Evolutionary conservation across 2,113 vertebrate species (phyloP).

Genomic region (Neotoma lepida): DNA sequence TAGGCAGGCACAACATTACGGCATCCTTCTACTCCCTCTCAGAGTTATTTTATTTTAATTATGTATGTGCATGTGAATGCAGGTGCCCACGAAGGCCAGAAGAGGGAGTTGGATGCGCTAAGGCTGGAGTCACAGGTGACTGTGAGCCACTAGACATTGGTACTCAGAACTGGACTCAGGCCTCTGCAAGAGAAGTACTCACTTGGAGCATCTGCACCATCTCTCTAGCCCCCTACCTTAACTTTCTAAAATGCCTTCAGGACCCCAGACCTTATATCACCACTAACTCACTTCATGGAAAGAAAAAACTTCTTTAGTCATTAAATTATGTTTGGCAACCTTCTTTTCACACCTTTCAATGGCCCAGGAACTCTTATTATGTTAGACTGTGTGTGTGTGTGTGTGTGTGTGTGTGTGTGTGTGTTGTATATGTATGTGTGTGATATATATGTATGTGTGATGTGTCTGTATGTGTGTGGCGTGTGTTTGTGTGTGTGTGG

Average conservation of each 20-base stretch:
- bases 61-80: neutral
- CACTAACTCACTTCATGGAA: neutral
- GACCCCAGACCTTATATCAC: neutral
- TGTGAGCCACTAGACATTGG: neutral
- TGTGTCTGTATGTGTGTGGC: neutral
- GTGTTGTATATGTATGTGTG: no score
- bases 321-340: neutral
- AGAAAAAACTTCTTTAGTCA: neutral
- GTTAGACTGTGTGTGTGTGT: neutral
- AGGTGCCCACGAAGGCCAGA: neutral
- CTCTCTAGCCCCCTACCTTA: neutral
- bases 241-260: conserved; percentile 15
- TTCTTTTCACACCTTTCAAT: neutral
- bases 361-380: no score
- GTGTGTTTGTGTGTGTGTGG: no score
- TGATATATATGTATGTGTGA: no score
- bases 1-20: neutral
- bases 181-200: neutral
- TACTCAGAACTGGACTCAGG: neutral
- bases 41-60: neutral
- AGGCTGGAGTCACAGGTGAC: neutral
- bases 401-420: neutral
- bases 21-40: neutral
- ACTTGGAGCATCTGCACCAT: neutral
- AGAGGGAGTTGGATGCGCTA: neutral